phyloP scores from a whole-genome alignment of 2,888 invertebrate species.

The Cetonia aurata region DNA sequence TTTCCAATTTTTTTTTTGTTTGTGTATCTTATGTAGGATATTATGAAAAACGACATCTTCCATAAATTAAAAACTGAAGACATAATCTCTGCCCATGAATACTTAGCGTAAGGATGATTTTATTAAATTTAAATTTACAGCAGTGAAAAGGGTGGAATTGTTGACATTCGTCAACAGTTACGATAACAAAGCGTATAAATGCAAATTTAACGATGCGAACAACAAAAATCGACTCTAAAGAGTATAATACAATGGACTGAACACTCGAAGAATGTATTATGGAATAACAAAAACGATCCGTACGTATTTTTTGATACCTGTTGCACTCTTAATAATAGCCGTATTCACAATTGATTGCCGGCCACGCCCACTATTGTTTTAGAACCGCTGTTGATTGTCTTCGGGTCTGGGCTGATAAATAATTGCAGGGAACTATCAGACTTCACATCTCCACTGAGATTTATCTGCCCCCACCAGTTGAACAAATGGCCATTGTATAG shows the following conservation, averaged over 20 bases:
- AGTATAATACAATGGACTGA: conserved; percentile 40
- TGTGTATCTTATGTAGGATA: no score
- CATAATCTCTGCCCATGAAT: background rate
- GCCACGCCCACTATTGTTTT: conserved; percentile 66
- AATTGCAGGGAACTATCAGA: conserved; percentile 62
- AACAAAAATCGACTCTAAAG: conserved; percentile 21
- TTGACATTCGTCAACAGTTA: conserved; percentile 22
- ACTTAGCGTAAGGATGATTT: no score
- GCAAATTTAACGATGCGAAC: conserved; percentile 29
- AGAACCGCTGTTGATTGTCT: conserved; percentile 66
- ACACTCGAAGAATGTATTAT: conserved; percentile 42
- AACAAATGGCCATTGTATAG: conserved; percentile 58
- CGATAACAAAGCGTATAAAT: conserved; percentile 31
- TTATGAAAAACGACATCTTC: background rate
- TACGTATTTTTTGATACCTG: conserved; percentile 48
- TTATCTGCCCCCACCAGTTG: conserved; percentile 56
- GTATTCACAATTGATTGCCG: conserved; percentile 65
- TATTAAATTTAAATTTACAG: background rate
- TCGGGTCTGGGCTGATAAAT: conserved; percentile 62
- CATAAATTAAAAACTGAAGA: background rate
- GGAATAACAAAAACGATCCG: conserved; percentile 44
- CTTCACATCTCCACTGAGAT: conserved; percentile 60
- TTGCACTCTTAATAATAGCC: conserved; percentile 62
- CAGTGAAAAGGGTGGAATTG: conserved; percentile 6
- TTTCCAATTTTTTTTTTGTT: background rate